These are phyloP conservation scores for Melanerpes aurifrons DNA, from an alignment of 2,113 vertebrate species.

Conservation along the genomic window DNA sequence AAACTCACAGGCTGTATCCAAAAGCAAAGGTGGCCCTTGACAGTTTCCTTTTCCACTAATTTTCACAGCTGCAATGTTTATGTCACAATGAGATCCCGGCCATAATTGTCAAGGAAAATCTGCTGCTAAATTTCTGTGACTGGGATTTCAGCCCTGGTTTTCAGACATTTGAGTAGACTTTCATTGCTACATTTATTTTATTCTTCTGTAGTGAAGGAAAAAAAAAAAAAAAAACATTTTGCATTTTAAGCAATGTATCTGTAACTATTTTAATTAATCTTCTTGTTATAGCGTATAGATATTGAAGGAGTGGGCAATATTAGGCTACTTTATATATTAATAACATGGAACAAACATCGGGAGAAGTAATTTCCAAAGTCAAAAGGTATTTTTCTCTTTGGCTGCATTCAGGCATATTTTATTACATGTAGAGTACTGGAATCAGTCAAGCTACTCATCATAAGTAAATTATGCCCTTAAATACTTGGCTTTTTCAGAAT, in stretches of 20 bases:
- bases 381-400: not conserved
- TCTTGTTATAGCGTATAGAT: not conserved
- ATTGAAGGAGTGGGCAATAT: not conserved
- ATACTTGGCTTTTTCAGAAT: not conserved
- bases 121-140: not conserved
- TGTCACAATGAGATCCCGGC: not conserved
- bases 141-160: not conserved
- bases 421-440: not conserved
- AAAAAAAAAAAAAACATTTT: not conserved
- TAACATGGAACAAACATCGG: fast-evolving
- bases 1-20: not conserved
- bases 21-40: not conserved
- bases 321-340: not conserved
- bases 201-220: not conserved
- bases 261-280: not conserved
- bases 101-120: not conserved
- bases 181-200: not conserved
- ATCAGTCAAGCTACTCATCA: not conserved
- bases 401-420: not conserved
- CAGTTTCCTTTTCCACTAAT: not conserved
- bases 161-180: not conserved
- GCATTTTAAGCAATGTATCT: not conserved
- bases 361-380: not conserved
- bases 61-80: not conserved
- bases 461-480: not conserved